Evolutionary conservation across 2,888 invertebrate species (phyloP), one percentile per base, ranked within the genome.

Genomic region (Steinernema hermaphroditum): DNA sequence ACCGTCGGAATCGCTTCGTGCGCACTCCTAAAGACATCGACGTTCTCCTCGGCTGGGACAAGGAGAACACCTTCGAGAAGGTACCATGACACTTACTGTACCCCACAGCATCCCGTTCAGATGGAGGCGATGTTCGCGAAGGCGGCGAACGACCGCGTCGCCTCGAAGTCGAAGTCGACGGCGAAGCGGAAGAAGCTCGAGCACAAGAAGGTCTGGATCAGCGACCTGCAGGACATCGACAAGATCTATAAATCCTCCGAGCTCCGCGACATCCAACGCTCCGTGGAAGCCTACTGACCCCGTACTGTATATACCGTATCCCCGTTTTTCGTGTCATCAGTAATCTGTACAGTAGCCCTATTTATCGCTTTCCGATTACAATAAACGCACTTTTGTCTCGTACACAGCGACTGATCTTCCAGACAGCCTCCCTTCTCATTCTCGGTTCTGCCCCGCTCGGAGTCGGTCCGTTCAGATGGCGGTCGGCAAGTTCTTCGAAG

Each of bases 231-330:
- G 79, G 85, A 85, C 71, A 85, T 85, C 71, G 85, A 85, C 74
- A 84, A 83, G 72, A 76, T 85, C 69, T 85, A 85, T 77, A 84
- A 84, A 70, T 73, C 78, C 0, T 81, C 83, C 19, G 85, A 85
- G 70, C 80, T 85, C 44, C 79, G 85, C 16, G 85, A 85, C 74
- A 83, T 85, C n/a, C 75, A 76, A 22, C 77, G 78, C 16, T 79
- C 80, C 9, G 79, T 81, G 16, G 72, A 71, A 34, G 69, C 27
- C 12, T 29, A 32, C 62, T 62, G 29, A 62, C 46, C 22, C 46
- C 43, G 8, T 41, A 16, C 54, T 29, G 62, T 32, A 62, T n/a
- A 46, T 46, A 46, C 46, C 46, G 46, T 46, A 46, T n/a, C 46
- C 22, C 46, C 16, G 4, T 46, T 46, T 6, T 46, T 16, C 8